A percentile compares a stretch with the other conserved stretches of the same genome.
phyloP scores from a whole-genome alignment of 2,797 vertebrate genomes.

The Oceanodroma leucorhoa region DNA sequence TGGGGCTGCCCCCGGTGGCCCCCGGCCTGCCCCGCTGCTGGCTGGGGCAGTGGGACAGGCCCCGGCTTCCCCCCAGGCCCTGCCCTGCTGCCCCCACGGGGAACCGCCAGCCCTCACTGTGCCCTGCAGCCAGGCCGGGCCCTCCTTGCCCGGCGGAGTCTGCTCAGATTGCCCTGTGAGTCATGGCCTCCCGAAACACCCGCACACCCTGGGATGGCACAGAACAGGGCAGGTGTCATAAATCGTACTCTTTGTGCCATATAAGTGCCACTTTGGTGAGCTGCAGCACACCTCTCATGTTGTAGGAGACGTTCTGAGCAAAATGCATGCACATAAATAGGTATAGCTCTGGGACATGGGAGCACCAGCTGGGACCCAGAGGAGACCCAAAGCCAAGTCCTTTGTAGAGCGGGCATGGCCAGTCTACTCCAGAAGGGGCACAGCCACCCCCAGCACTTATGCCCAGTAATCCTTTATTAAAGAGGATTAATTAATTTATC shows the following conservation, averaged over 20 bases:
- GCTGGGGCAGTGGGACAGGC: neutral
- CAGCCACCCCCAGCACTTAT: neutral
- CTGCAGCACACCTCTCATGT: neutral
- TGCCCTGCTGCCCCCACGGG: neutral
- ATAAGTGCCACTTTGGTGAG: neutral
- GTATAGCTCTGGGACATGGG: neutral
- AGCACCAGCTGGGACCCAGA: neutral
- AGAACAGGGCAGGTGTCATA: neutral
- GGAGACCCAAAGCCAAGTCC: neutral
- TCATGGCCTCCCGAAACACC: neutral
- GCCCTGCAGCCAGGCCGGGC: no score
- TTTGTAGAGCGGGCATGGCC: neutral
- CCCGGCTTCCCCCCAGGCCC: neutral
- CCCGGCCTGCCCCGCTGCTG: neutral
- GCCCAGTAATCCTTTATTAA: neutral
- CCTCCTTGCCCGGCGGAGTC: neutral
- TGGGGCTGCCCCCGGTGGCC: rapidly evolving
- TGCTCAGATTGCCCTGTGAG: rapidly evolving
- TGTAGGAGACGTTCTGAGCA: neutral
- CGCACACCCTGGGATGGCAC: rapidly evolving
- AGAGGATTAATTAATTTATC: neutral
- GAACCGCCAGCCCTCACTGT: no score
- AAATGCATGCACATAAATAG: neutral
- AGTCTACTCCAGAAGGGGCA: neutral
- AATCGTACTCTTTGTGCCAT: neutral